Evolutionary conservation across 2,113 vertebrate genomes (phyloP), one percentile per base, ranked within the genome.

Genomic region (Dipodomys merriami): DNA sequence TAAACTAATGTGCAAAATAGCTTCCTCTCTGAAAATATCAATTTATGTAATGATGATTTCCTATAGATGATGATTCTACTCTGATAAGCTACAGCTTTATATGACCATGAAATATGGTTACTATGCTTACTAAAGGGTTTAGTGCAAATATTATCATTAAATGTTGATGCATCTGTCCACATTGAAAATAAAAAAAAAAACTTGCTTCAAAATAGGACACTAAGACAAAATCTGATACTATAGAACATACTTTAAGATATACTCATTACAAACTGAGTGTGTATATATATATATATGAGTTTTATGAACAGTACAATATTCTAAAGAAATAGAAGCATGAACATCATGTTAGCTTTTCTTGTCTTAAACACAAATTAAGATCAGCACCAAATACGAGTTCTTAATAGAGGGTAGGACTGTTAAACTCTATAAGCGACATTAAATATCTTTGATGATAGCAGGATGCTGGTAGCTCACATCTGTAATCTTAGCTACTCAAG

Each of bases 1-100:
- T 57, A 96, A 87, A 81, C 60, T 92, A 90, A 86, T 95, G 93
- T 97, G 67, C 25, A 96, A 46, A 46, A n/a, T 53, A 85, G 8
- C 1, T 1, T 86, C 18, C 35, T 49, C 12, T 92, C 9, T 67
- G 44, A 53, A 92, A 87, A 87, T 81, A 57, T 57, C 53, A 57
- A 16, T 57, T 57, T 57, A 57, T 57, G 4, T 57, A 13, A 57
- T 18, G 60, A 83, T 80, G 62, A 23, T 81, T 89, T 71, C 20
- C 15, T 25, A 71, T 57, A 57, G 53, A 57, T 18, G 49, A 65
- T 7, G 77, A 64, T 12, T 22, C 9, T 93, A 87, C 68, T 84
- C 53, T 27, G 11, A 73, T 65, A 76, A 71, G 83, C 29, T 81
- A 57, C 53, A 57, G 53, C 35, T 79, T 18, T 62, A 9, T 6